Evolutionary conservation across 2,797 vertebrate species (phyloP).

Genomic region (Aythya fuligula): DNA sequence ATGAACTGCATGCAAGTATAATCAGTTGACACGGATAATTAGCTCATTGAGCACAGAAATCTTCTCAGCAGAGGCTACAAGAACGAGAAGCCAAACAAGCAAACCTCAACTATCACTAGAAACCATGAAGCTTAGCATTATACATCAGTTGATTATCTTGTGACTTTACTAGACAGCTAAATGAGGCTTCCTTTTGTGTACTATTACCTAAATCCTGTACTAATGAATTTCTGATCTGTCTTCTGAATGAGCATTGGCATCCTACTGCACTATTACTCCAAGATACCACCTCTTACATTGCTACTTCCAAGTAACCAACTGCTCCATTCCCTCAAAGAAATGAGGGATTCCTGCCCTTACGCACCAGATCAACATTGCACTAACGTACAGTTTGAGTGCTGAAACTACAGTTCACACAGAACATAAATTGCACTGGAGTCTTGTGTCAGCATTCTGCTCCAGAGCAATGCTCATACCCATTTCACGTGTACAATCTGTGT

Average conservation of each 20-base stretch:
- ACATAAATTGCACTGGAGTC: rapidly evolving
- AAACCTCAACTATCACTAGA: background rate
- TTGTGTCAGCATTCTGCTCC: background rate
- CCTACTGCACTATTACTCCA: background rate
- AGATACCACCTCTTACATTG: background rate
- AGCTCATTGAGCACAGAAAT: background rate
- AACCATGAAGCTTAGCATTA: background rate
- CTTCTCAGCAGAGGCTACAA: background rate
- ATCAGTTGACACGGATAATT: background rate
- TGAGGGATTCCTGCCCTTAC: background rate
- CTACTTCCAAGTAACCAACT: background rate
- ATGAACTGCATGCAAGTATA: background rate
- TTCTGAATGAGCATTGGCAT: background rate
- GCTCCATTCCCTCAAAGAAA: background rate
- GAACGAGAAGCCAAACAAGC: background rate
- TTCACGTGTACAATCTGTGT: background rate
- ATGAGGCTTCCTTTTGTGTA: background rate
- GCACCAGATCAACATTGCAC: background rate
- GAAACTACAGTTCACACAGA: background rate
- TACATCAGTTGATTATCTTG: background rate
- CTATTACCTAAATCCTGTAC: background rate
- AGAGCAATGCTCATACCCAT: background rate
- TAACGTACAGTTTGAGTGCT: background rate
- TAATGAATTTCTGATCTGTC: background rate
- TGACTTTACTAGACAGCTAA: background rate